These are phyloP conservation scores for Lycophotia porphyrea DNA, from an alignment of 2,888 invertebrate species.

Conservation along the genomic window DNA sequence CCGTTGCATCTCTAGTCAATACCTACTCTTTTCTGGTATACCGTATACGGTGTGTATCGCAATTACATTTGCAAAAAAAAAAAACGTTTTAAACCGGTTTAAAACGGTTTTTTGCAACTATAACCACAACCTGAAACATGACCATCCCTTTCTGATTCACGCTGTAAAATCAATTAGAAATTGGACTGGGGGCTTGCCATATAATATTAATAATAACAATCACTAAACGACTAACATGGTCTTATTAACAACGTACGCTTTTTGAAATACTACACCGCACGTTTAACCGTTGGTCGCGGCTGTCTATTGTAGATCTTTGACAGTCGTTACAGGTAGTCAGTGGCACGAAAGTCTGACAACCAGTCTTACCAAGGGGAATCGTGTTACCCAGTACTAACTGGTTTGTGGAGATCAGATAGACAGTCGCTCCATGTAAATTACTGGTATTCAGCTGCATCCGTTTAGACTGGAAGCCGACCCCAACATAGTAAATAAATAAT, in stretches of 20 bases:
- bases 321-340: slow-evolving; percentile 1
- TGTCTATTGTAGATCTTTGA: background rate
- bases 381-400: background rate
- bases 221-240: background rate
- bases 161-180: background rate
- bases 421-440: too few species aligned
- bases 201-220: background rate
- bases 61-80: too few species aligned
- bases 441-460: too few species aligned
- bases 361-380: background rate
- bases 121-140: background rate
- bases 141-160: background rate
- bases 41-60: too few species aligned
- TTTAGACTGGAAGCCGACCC: too few species aligned
- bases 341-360: background rate
- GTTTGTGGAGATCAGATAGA: background rate
- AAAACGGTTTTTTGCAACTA: too few species aligned
- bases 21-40: too few species aligned
- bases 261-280: background rate
- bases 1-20: too few species aligned
- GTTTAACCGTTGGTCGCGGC: background rate
- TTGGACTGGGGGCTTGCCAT: background rate
- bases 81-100: too few species aligned
- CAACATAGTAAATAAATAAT: too few species aligned
- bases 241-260: background rate